Evolutionary conservation across 2,113 vertebrate species (phyloP), one percentile per base, ranked within the genome.

Genomic region (Gobiocypris rarus): DNA sequence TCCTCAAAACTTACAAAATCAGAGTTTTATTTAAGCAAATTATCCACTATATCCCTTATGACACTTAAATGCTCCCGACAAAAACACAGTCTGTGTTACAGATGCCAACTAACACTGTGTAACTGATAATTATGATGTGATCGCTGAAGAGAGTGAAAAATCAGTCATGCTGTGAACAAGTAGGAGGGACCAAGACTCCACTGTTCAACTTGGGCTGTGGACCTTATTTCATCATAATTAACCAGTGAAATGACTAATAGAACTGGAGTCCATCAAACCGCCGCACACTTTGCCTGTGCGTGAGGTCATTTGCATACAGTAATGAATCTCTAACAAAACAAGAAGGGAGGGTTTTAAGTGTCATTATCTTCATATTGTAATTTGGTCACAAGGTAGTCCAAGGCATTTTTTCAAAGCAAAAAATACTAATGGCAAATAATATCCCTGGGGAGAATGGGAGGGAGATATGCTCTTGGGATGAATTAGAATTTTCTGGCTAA

Each of bases 261-360:
- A 79, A 81, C 15, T 17, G 9, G n/a, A 67, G 45, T 81, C 22
- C 48, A 70, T 43, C 80, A 70, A 56, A 41, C 80, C 48, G n/a
- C n/a, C n/a, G 3, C 28, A 5, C 3, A 19, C 26, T 24, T n/a
- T 63, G 26, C 43, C 10, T 2, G 45, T 70, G 65, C 70, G 63
- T 67, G 48, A 41, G 6, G 63, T 82, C 22, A 89, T 89, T 88
- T 89, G 78, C 77, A 86, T n/a, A n/a, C n/a, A n/a, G n/a, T n/a
- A n/a, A n/a, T 82, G 73, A 82, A 77, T 41, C 26, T 50, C 63
- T 69, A 26, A 15, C n/a, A 34, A 54, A 80, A 14, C 9, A 41
- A n/a, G 28, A 75, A 78, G 24, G 38, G 63, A 86, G 58, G 45
- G 81, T 71, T 69, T 54, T 69, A 54, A 65, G 67, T 61, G 83